phyloP scores from a whole-genome alignment of 2,113 vertebrate species.

The Dendropsophus ebraccatus region DNA sequence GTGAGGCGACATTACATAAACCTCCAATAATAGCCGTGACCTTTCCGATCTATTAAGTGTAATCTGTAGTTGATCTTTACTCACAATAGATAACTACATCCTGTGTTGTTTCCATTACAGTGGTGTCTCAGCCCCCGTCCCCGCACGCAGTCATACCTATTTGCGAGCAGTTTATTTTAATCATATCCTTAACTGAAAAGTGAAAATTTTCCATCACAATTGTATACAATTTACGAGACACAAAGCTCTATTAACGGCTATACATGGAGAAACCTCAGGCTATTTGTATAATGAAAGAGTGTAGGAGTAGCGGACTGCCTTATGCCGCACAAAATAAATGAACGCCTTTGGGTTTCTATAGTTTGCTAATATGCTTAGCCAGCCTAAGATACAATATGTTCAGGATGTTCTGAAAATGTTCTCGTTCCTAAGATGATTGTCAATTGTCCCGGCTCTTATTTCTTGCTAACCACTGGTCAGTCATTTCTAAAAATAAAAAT shows the following conservation, averaged over 20 bases:
- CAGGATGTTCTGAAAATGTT: neutral
- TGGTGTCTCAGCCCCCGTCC: neutral
- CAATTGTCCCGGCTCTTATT: neutral
- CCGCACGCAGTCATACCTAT: neutral
- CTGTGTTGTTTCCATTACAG: neutral
- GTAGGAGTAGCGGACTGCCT: conserved; percentile 5
- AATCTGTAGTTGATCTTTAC: neutral
- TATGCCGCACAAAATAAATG: neutral
- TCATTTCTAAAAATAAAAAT: neutral
- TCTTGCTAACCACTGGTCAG: neutral
- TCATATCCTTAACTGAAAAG: neutral
- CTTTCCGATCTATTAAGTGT: neutral
- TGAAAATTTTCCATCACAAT: neutral
- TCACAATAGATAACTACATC: neutral
- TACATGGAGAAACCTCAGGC: neutral
- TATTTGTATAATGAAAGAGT: neutral
- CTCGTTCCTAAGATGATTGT: neutral
- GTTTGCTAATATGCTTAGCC: neutral
- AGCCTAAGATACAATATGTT: neutral
- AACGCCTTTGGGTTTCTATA: neutral
- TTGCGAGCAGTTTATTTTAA: neutral
- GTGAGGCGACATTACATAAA: neutral
- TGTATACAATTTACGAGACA: conserved; percentile 1
- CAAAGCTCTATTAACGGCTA: neutral
- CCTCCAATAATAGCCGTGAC: neutral